Evolutionary conservation across 2,888 invertebrate genomes (phyloP).

Genomic region (Drosophila meridionalis): DNA sequence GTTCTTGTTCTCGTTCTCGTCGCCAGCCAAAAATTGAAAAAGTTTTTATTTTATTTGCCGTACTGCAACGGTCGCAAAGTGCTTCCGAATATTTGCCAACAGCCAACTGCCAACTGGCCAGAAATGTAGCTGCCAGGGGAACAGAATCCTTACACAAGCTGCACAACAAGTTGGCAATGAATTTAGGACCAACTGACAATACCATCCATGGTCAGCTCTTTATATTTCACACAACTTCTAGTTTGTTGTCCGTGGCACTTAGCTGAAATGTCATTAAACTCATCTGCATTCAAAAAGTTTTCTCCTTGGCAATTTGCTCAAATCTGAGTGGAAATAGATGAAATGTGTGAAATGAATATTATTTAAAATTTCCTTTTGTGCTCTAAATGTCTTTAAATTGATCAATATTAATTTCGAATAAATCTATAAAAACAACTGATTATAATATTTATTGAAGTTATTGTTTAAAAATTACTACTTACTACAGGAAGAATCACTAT

Average conservation of each 20-base stretch:
- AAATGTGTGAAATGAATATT: neutral
- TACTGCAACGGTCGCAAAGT: conserved; percentile 30
- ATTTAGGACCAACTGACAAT: conserved; percentile 13
- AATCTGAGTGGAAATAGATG: neutral
- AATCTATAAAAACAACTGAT: neutral
- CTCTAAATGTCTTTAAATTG: neutral
- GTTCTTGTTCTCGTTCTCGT: conserved; percentile 1
- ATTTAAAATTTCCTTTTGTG: neutral
- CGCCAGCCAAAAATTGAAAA: conserved; percentile 54
- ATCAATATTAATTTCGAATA: neutral
- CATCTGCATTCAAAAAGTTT: neutral
- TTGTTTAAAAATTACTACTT: too few species aligned
- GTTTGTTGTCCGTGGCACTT: conserved; percentile 10
- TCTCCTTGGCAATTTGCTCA: too few species aligned
- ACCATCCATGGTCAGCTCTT: neutral
- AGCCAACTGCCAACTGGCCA: conserved; percentile 4
- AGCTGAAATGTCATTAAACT: neutral
- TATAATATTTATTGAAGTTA: too few species aligned
- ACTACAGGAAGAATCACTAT: too few species aligned
- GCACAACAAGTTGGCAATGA: conserved; percentile 26
- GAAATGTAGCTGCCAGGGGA: neutral
- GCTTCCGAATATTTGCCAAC: conserved; percentile 17
- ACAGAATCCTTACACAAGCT: conserved; percentile 8
- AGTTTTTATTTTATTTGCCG: conserved; percentile 53
- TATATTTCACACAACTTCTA: neutral